Evolutionary conservation across 2,113 vertebrate genomes (phyloP), one percentile per base, ranked within the genome.

Genomic region (Chiloscyllium plagiosum): DNA sequence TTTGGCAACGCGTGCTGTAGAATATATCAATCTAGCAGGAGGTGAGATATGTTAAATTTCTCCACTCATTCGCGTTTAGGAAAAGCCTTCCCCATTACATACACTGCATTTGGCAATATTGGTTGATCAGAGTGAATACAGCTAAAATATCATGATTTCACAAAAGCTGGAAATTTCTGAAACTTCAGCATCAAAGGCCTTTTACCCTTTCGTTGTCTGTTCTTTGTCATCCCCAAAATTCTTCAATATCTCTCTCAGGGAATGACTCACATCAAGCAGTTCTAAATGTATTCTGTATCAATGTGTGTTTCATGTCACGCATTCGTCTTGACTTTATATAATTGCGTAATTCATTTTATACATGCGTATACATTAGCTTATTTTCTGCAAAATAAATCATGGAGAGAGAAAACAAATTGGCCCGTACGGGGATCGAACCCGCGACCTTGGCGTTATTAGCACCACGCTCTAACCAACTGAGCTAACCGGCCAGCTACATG

Each of bases 371-470:
- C 13, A 12, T 15, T 37, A 17, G 0, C 33, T 37, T 37, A n/a
- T 17, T 37, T 42, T 76, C 20, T 42, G 37, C 17, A 83, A 20
- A 83, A 47, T 42, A 42, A 47, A 6, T 12, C 2, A 6, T 10
- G 56, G 56, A 7, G 13, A 42, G 42, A 83, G 42, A 83, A 1
- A 19, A 5, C 0, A 0, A 56, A 6, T 4, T 50, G 89, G 89
- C 89, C 89, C 89, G 89, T 93, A 93, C 89, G 89, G 89, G 89
- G 89, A 93, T 93, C 89, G 89, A 93, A 93, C 89, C 89, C 89
- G 89, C 89, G 89, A 93, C 89, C 89, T 93, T 93, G 89, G 89
- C 89, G 89, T 93, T 93, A 93, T 93, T 93, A 93, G 89, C 89
- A 93, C 89, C 89, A 93, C 89, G 89, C 89, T 93, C 89, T 93